Evolutionary conservation across 2,888 invertebrate genomes (phyloP).

Genomic region (Pseudoips prasinana): DNA sequence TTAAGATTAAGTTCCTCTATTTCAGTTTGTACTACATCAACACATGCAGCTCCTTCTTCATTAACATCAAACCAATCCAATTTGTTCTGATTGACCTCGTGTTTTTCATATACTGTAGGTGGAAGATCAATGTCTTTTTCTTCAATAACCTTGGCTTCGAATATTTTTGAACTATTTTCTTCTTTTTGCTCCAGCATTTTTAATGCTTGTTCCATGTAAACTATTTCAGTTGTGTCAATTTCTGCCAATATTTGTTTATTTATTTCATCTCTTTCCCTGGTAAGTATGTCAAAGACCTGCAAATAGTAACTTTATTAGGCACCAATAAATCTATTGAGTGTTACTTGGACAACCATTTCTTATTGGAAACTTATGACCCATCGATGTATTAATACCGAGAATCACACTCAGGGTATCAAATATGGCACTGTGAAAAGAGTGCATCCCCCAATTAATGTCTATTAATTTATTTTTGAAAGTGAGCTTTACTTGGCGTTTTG

Average conservation of each 20-base stretch:
- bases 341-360: no score
- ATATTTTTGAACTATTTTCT: constrained; percentile 49
- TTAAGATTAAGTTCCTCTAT: constrained; percentile 44
- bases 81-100: constrained; percentile 53
- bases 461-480: no score
- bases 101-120: constrained; percentile 56
- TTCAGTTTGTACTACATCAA: constrained; percentile 50
- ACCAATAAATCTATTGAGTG: no score
- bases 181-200: constrained; percentile 82
- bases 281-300: constrained; percentile 86
- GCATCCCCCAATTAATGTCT: no score
- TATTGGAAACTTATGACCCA: no score
- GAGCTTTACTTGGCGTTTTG: no score
- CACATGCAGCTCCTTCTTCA: constrained; percentile 62
- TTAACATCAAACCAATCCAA: constrained; percentile 70
- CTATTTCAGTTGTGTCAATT: constrained; percentile 89
- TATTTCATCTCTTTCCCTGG: constrained; percentile 87
- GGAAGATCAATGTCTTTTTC: constrained; percentile 33
- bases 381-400: no score
- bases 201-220: constrained; percentile 93
- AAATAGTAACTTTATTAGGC: constrained; percentile 19
- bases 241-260: constrained; percentile 84
- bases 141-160: constrained; percentile 37
- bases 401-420: no score
- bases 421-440: no score